Evolutionary conservation across 2,113 vertebrate species (phyloP), one percentile per base, ranked within the genome.

Genomic region (Brachionichthys hirsutus): DNA sequence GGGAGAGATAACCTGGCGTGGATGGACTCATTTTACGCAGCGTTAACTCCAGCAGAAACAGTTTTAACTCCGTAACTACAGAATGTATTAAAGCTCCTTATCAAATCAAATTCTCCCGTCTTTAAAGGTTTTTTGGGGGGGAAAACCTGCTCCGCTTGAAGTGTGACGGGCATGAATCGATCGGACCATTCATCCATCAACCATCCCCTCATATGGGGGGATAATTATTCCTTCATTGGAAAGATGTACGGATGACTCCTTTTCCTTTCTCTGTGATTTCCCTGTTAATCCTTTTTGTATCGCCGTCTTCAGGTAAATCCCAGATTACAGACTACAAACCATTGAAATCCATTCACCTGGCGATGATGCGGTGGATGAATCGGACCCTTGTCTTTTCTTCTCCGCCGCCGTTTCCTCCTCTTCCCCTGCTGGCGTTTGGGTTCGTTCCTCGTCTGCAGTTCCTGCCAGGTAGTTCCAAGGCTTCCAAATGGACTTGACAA

Each of bases 391-490:
- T 0, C 67, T 20, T 1, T 30, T 20, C 14, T 50, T 75, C 6
- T 41, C 11, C 1, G 3, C 45, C 6, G 61, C 58, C 45, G 75
- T 54, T 16, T 73, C 65, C 14, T 5, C 44, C 6, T 16, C 3
- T 8, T 59, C 42, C 12, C 2, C 63, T 30, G 44, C 73, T 1
- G 72, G 43, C 17, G 49, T 45, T 54, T 54, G 38, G 19, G 76
- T 79, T 35, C 51, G 66, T 13, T 62, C 59, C 49, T 75, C 79
- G 15, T 70, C 73, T 15, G 6, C 83, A 12, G 17, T 50, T 18
- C 86, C 87, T 0, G 73, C 54, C 55, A 92, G 68, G 67, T 89
- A 90, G 73, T 81, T 90, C 90, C 89, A 89, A 13, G 89, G 90
- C 62, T 83, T 88, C 87, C 86, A 89, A 8, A 90, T 77, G 12